phyloP scores from a whole-genome alignment of 2,113 vertebrate genomes.

The Cyanoramphus novaezelandiae region DNA sequence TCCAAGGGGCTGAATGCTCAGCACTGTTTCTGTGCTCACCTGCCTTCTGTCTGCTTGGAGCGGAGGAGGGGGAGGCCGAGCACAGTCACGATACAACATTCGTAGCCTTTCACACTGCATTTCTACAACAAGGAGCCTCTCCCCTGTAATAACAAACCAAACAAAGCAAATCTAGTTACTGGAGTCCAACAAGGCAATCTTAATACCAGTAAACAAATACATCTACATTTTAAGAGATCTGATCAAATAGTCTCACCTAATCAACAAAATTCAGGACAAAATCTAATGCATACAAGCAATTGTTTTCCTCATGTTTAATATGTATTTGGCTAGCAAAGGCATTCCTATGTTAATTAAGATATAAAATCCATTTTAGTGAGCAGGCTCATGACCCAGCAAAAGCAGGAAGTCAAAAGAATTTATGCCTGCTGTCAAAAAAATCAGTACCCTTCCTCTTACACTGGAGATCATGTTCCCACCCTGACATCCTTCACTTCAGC shows the following conservation, averaged over 20 bases:
- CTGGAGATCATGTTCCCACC: background rate
- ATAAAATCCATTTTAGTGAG: background rate
- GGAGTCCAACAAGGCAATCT: background rate
- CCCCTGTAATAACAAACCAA: slow-evolving; percentile 75
- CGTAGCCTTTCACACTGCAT: slow-evolving; percentile 93
- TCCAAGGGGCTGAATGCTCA: background rate
- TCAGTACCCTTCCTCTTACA: background rate
- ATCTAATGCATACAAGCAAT: background rate
- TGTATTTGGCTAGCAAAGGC: background rate
- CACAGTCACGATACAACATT: slow-evolving; percentile 96
- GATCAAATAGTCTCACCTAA: background rate
- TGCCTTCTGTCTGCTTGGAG: slow-evolving; percentile 93
- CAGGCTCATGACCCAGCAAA: background rate
- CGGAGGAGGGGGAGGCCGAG: slow-evolving; percentile 92
- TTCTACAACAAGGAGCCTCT: slow-evolving; percentile 91
- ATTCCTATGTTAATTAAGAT: background rate
- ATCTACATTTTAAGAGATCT: background rate
- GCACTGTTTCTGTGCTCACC: slow-evolving; percentile 68
- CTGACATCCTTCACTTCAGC: background rate
- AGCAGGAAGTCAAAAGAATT: background rate
- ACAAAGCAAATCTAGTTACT: background rate
- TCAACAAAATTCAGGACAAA: background rate
- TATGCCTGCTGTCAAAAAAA: background rate
- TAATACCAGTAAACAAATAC: background rate
- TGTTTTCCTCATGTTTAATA: background rate